Evolutionary conservation across 1,140 invertebrate species (phyloP).

Genomic region (Gerris buenoi): DNA sequence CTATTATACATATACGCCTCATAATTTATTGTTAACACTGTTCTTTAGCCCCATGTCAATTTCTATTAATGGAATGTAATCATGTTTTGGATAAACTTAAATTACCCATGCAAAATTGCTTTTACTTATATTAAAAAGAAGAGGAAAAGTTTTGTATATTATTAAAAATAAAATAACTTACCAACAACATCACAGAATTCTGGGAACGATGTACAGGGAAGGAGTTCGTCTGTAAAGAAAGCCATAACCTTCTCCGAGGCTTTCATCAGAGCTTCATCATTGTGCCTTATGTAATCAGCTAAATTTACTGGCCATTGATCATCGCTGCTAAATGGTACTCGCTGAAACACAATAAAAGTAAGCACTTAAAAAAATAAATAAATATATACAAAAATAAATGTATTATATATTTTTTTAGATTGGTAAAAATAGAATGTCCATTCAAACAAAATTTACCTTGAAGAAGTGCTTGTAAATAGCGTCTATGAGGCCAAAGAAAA

Average conservation of each 20-base stretch:
- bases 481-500: constrained; percentile 72
- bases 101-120: too few species aligned
- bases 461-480: constrained; percentile 58
- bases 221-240: constrained; percentile 71
- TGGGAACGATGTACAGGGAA: constrained; percentile 73
- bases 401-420: too few species aligned
- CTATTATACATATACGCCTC: too few species aligned
- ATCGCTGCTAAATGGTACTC: constrained; percentile 51
- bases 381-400: too few species aligned
- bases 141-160: not conserved
- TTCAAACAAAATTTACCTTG: constrained; percentile 37
- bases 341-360: constrained; percentile 35
- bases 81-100: too few species aligned
- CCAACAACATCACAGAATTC: constrained; percentile 83
- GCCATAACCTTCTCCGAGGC: constrained; percentile 66
- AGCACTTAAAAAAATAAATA: too few species aligned
- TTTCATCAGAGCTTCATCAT: constrained; percentile 79
- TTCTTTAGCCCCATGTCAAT: too few species aligned
- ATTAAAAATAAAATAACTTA: constrained; percentile 25
- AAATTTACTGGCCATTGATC: constrained; percentile 75
- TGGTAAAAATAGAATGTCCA: too few species aligned
- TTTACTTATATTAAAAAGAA: too few species aligned
- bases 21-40: too few species aligned
- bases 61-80: too few species aligned
- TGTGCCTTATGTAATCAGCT: constrained; percentile 84